phyloP scores from a whole-genome alignment of 2,113 vertebrate genomes.

The Oryzias curvinotus region DNA sequence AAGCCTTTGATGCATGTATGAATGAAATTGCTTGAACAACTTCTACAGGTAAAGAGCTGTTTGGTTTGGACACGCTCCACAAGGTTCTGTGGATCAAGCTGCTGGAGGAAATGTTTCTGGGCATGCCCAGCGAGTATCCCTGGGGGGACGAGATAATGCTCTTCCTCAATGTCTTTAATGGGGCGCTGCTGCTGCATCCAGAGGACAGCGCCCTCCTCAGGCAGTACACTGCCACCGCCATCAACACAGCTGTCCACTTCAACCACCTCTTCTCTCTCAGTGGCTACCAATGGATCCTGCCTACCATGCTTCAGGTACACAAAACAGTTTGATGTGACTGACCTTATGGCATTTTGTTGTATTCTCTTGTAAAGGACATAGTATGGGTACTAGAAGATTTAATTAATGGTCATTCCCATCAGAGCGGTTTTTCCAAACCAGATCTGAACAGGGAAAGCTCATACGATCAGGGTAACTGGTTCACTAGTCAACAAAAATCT shows the following conservation, averaged over 20 bases:
- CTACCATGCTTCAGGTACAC: slow-evolving; percentile 94
- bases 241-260: slow-evolving; percentile 97
- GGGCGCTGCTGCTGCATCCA: slow-evolving; percentile 92
- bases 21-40: not conserved
- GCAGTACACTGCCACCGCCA: slow-evolving; percentile 94
- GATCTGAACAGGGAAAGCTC: too few relatives aligned
- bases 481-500: too few relatives aligned
- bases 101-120: slow-evolving; percentile 98
- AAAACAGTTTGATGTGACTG: not conserved
- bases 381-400: too few relatives aligned
- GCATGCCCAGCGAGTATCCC: slow-evolving; percentile 98
- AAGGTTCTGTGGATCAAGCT: slow-evolving; percentile 99
- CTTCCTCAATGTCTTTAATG: slow-evolving; percentile 96
- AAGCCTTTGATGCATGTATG: not conserved
- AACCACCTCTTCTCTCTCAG: slow-evolving; percentile 99
- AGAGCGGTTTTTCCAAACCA: too few relatives aligned
- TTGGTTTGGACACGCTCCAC: slow-evolving; percentile 95
- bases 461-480: too few relatives aligned
- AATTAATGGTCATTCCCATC: too few relatives aligned
- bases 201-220: slow-evolving; percentile 95
- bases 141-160: slow-evolving; percentile 99
- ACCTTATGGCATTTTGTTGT: too few relatives aligned
- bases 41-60: slow-evolving; percentile 89
- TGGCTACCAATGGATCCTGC: slow-evolving; percentile 98
- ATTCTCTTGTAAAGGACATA: too few relatives aligned